phyloP scores from a whole-genome alignment of 2,113 vertebrate genomes.

The Paralichthys olivaceus region DNA sequence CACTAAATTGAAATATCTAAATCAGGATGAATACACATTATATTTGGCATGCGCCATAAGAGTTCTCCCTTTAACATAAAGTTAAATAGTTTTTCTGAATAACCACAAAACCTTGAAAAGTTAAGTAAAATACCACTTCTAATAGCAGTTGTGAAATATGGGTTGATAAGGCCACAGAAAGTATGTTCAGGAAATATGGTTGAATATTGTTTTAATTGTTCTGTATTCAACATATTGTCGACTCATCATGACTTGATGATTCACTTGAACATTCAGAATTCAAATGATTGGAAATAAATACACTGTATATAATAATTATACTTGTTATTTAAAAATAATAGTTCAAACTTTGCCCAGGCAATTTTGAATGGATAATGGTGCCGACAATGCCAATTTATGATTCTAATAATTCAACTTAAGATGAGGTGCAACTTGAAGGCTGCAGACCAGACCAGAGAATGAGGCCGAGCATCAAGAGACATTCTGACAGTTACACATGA shows the following conservation, averaged over 20 bases:
- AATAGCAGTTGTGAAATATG: too few species aligned
- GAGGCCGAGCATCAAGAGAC: neutral
- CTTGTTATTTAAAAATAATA: neutral
- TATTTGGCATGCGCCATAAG: neutral
- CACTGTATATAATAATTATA: too few species aligned
- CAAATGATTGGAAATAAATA: too few species aligned
- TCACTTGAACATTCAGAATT: too few species aligned
- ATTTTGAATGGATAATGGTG: neutral
- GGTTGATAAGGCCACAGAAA: too few species aligned
- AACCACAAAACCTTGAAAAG: neutral
- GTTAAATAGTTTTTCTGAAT: conserved; percentile 3
- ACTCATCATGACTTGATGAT: too few species aligned
- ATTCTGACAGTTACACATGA: neutral
- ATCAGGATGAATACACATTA: neutral
- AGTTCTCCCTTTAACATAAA: neutral
- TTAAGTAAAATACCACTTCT: too few species aligned
- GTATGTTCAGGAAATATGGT: too few species aligned
- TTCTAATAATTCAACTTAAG: neutral
- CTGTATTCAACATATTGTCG: too few species aligned
- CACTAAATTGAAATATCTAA: neutral
- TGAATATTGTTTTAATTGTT: too few species aligned
- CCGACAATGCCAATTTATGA: neutral
- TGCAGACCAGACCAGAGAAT: neutral
- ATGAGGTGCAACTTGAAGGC: neutral
- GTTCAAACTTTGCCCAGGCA: neutral